Percentiles rank a stretch among this genome's conserved stretches.
Conservation (phyloP, 2,113 vertebrate species). For the Smithornis capensis region DNA sequence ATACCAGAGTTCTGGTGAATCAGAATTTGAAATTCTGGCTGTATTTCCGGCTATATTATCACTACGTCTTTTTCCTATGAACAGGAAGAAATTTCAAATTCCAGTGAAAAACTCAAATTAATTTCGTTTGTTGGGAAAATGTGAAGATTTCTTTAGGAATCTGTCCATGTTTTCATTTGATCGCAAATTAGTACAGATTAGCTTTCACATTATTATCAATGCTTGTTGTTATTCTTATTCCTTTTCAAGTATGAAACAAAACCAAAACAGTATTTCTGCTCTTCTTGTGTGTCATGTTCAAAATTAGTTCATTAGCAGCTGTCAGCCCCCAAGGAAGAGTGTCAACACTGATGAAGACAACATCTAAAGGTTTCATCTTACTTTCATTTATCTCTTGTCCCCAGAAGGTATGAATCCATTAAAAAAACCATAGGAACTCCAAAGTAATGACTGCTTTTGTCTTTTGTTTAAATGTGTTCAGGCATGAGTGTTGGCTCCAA, state of each 20-base stretch:
- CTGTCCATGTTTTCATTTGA: neutral
- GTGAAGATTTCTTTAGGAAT: neutral
- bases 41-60: neutral
- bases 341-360: constrained; percentile 64
- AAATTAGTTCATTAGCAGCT: constrained; percentile 73
- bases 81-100: neutral
- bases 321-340: constrained; percentile 58
- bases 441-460: constrained; percentile 51
- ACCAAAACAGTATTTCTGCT: neutral
- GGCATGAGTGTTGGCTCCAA: constrained; percentile 45
- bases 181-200: neutral
- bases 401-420: constrained; percentile 64
- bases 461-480: constrained; percentile 43
- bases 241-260: neutral
- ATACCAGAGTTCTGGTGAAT: neutral
- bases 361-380: constrained; percentile 70
- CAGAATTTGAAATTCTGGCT: neutral
- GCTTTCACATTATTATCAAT: neutral
- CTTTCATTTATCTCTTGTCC: constrained; percentile 69
- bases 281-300: constrained; percentile 56
- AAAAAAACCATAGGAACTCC: neutral
- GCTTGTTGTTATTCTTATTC: neutral
- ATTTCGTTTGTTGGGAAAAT: neutral
- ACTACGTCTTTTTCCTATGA: neutral
- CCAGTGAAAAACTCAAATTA: neutral